Evolutionary conservation across 2,113 vertebrate species (phyloP).

Genomic region (Baryphthengus martii): DNA sequence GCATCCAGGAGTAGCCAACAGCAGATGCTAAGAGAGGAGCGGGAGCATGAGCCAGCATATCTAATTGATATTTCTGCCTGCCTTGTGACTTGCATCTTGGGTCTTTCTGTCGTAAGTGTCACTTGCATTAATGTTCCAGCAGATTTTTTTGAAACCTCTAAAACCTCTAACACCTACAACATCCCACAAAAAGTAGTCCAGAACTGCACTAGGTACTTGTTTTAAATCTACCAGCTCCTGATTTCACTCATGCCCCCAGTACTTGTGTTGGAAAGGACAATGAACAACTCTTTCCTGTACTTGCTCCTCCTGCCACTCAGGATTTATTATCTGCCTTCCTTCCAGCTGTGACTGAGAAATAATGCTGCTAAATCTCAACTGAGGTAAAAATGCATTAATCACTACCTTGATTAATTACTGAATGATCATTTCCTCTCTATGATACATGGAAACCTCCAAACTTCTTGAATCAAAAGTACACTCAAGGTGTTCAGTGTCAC

Average conservation of each 20-base stretch:
- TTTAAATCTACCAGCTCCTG: neutral
- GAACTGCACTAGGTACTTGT: neutral
- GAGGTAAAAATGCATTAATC: slow-evolving; percentile 50
- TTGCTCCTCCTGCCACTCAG: slow-evolving; percentile 4
- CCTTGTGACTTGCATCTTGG: neutral
- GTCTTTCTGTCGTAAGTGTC: neutral
- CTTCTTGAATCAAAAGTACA: slow-evolving; percentile 45
- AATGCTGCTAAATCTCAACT: slow-evolving; percentile 37
- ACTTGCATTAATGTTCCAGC: neutral
- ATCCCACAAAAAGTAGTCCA: neutral
- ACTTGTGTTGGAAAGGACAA: neutral
- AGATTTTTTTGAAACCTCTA: neutral
- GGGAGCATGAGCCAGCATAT: neutral
- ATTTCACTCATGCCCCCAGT: neutral
- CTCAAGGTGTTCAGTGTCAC: slow-evolving; percentile 39
- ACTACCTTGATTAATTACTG: slow-evolving; percentile 54
- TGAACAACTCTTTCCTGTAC: neutral
- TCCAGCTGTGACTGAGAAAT: slow-evolving; percentile 53
- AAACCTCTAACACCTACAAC: neutral
- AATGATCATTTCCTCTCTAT: slow-evolving; percentile 45
- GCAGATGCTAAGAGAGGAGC: neutral
- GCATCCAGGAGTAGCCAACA: neutral
- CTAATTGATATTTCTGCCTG: neutral
- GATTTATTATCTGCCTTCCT: slow-evolving; percentile 43
- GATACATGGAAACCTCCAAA: slow-evolving; percentile 51